Conservation (phyloP, 2,113 vertebrate species). For the Limanda limanda region DNA sequence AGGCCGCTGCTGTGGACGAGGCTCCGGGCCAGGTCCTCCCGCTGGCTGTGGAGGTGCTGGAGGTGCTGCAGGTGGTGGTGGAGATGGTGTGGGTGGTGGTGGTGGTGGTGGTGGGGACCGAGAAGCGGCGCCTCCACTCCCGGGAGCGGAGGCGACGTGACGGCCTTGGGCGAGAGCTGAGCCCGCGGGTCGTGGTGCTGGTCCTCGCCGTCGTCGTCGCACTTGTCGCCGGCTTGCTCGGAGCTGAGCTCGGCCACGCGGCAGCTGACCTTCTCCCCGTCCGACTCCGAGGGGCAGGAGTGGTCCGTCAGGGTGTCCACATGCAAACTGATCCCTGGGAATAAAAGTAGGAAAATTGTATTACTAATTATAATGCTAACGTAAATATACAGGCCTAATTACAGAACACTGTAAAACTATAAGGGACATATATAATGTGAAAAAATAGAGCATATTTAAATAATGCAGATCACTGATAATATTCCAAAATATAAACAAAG, state of each 20-base stretch:
- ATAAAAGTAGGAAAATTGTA: too few relatives aligned
- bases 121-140: slow-evolving; percentile 90
- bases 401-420: too few relatives aligned
- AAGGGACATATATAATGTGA: too few relatives aligned
- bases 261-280: slow-evolving; percentile 90
- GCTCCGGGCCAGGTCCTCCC: slow-evolving; percentile 80
- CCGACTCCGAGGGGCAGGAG: slow-evolving; percentile 95
- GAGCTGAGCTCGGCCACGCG: slow-evolving; percentile 84
- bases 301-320: slow-evolving; percentile 97
- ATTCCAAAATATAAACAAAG: not conserved
- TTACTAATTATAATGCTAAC: too few relatives aligned
- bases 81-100: slow-evolving; percentile 77
- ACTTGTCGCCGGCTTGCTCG: slow-evolving; percentile 88
- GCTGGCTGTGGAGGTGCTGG: slow-evolving; percentile 83
- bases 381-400: too few relatives aligned
- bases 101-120: slow-evolving; percentile 81
- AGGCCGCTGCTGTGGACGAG: slow-evolving; percentile 65
- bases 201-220: slow-evolving; percentile 80
- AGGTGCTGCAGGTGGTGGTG: slow-evolving; percentile 81
- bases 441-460: too few relatives aligned
- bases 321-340: slow-evolving; percentile 93
- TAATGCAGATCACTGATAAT: not conserved
- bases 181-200: slow-evolving; percentile 80
- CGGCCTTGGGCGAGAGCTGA: slow-evolving; percentile 84
- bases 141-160: slow-evolving; percentile 90